Evolutionary conservation across 30 jellyfish, hydroid and myxozoan species (phyloP).

Genomic region (Mastigias papua): DNA sequence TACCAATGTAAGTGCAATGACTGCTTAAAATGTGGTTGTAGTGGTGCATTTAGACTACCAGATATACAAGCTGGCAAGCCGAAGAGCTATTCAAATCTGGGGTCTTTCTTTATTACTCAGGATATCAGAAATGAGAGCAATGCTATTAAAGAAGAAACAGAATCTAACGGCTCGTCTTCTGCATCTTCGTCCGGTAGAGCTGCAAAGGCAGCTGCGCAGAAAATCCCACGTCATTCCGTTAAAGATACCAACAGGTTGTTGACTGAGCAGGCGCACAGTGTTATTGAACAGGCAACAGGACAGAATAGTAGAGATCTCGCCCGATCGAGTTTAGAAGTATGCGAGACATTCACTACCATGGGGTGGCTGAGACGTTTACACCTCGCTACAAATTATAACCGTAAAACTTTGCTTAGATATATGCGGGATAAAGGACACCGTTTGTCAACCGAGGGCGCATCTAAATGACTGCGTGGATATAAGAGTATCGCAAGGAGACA

Average conservation of each 20-base stretch:
- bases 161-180: not conserved
- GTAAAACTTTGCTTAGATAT: conserved; percentile 68
- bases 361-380: conserved; percentile 79
- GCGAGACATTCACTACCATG: conserved; percentile 68
- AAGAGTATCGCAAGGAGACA: not conserved
- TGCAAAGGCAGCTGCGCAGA: not conserved
- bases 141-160: conserved; percentile 25
- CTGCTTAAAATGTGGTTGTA: conserved; percentile 38
- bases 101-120: conserved; percentile 39
- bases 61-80: conserved; percentile 7
- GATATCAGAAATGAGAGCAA: not conserved
- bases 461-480: not conserved
- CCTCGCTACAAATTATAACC: conserved; percentile 65
- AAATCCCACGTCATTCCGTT: not conserved
- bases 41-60: conserved; percentile 37
- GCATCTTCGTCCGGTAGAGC: not conserved
- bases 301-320: conserved; percentile 63
- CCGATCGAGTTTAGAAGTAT: conserved; percentile 57
- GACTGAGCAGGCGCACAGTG: conserved; percentile 52
- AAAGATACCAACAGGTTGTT: conserved; percentile 6
- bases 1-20: conserved; percentile 34
- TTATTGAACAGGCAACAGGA: conserved; percentile 71
- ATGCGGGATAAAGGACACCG: conserved; percentile 63
- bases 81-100: conserved; percentile 2
- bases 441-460: not conserved